A percentile compares a stretch with the other conserved stretches of the same genome.
These are phyloP conservation scores for Pecten maximus DNA, from an alignment of 2,888 invertebrate species.

Conservation along the genomic window DNA sequence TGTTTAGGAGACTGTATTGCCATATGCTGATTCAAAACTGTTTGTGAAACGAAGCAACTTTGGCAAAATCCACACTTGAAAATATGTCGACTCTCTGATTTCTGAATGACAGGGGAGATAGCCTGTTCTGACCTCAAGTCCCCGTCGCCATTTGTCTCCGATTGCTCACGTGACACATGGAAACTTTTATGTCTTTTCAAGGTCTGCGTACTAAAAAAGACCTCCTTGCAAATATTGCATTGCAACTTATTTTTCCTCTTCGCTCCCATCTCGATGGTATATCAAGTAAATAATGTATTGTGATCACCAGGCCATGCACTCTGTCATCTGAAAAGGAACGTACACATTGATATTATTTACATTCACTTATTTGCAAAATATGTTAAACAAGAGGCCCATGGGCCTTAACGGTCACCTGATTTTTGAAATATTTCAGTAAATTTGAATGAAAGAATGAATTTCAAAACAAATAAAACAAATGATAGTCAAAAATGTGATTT, in stretches of 20 bases:
- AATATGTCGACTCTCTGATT: not conserved
- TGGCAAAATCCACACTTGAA: slow-evolving; percentile 6
- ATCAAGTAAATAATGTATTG: not conserved
- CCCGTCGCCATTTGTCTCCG: not conserved
- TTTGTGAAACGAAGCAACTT: slow-evolving; percentile 5
- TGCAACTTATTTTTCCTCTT: not conserved
- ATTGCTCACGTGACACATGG: not conserved
- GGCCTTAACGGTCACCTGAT: too few relatives aligned
- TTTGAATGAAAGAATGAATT: too few relatives aligned
- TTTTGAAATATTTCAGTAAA: too few relatives aligned
- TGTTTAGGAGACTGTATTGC: not conserved
- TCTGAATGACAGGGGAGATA: not conserved
- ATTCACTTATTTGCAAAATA: too few relatives aligned
- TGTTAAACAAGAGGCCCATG: too few relatives aligned
- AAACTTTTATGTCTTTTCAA: slow-evolving; percentile 3
- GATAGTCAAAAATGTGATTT: too few relatives aligned
- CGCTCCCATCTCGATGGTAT: not conserved
- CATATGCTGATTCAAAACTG: slow-evolving; percentile 1
- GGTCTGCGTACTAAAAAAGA: not conserved
- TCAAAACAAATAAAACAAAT: too few relatives aligned
- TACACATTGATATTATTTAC: too few relatives aligned
- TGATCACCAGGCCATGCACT: not conserved
- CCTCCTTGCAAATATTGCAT: not conserved
- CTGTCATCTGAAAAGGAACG: not conserved
- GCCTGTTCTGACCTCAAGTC: not conserved